Base-by-base conservation (phyloP, 2,888 invertebrate species). In the Suillia variegata region DNA sequence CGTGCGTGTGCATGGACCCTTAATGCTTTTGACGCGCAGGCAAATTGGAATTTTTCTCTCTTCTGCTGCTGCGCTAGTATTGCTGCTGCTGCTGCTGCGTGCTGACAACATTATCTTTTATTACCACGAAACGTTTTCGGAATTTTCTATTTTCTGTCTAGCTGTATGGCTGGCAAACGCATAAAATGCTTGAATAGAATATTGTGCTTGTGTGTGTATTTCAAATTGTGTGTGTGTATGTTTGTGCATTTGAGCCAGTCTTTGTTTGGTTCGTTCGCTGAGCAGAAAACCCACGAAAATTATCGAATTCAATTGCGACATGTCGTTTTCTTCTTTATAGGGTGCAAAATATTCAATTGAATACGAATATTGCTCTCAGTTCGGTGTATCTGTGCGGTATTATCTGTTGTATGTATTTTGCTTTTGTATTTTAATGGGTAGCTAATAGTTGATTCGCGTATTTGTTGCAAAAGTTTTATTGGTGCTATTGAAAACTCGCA, bases 101-200 rank as follows among this genome's bases (percentile, higher is more conserved):
- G 51, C 54, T 45, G 51, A 55, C 59, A 55, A 48, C 56, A 59
- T 60, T 56, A 54, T 53, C 60, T 53, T 60, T 60, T 60, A 60
- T 60, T 60, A 45, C 60, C 42, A 49, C 5, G 21, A 18, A 53
- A 60, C 60, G 56, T 56, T 56, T 60, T 56, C 42, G 48, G 60
- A 56, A 60, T 60, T 47, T 48, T 60, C 60, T 50, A 59, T 56
- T 59, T n/a, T n/a, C n/a, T n/a, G n/a, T n/a, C n/a, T n/a, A n/a
- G n/a, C n/a, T n/a, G n/a, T n/a, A n/a, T n/a, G n/a, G n/a, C n/a
- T n/a, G n/a, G n/a, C n/a, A n/a, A n/a, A n/a, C n/a, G n/a, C n/a
- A n/a, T n/a, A n/a, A n/a, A n/a, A n/a, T n/a, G n/a, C n/a, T n/a
- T n/a, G n/a, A n/a, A n/a, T n/a, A n/a, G n/a, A n/a, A n/a, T n/a